Evolutionary conservation across 2,888 invertebrate species (phyloP), one percentile per base, ranked within the genome.

Genomic region (Tinea pellionella): DNA sequence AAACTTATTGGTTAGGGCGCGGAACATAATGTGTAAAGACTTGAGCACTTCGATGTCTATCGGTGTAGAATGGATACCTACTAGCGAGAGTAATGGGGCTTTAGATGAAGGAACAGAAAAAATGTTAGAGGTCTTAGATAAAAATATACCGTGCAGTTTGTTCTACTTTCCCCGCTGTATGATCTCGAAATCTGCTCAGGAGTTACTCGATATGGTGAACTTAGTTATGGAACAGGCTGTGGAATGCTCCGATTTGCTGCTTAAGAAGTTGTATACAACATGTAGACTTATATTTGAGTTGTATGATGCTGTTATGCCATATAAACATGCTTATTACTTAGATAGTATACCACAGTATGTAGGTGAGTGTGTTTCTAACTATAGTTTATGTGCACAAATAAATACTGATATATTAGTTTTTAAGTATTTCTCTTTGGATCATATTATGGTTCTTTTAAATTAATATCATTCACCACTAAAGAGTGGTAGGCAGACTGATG

Each of bases 321-420:
- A 92, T 65, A 90, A 93, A 69, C 96, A 97, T 78, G 92, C 92
- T 70, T 92, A 93, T 68, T 90, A 92, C 65, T 85, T 97, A 61
- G 91, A 93, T 70, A 93, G 92, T 0, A 93, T 97, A 69, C 97
- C 97, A 1, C 96, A 97, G 70, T 94, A 96, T 82, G 91, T 94
- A 66, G 93, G 93, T 93, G 71, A 84, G 89, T 73, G 11, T 47
- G 24, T 6, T 2, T 6, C 24, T 24, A 24, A n/a, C n/a, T n/a
- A n/a, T n/a, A n/a, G n/a, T n/a, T n/a, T n/a, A n/a, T n/a, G n/a
- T n/a, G n/a, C n/a, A n/a, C n/a, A n/a, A n/a, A n/a, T n/a, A n/a
- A n/a, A n/a, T n/a, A n/a, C n/a, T n/a, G n/a, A n/a, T n/a, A n/a
- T n/a, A n/a, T n/a, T n/a, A n/a, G n/a, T n/a, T n/a, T n/a, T n/a